Evolutionary conservation across 2,797 vertebrate species (phyloP).

Genomic region (Microtus californicus): DNA sequence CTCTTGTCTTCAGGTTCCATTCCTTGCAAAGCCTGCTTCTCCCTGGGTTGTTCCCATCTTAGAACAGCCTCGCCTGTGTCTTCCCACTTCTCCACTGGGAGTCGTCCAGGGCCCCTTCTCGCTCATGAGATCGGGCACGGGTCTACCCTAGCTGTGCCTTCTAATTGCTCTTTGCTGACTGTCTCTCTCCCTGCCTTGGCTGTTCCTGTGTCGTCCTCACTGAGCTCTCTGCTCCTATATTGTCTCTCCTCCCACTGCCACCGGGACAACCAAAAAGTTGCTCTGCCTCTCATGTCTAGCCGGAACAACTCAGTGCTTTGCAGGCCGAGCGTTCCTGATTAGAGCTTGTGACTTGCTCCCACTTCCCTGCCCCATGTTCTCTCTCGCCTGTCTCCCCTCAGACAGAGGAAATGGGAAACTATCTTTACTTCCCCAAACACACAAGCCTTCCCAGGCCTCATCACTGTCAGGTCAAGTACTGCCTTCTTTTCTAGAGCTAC

Average conservation of each 20-base stretch:
- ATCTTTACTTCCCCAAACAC: background rate
- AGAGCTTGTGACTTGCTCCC: background rate
- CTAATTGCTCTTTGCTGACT: background rate
- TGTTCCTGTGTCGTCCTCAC: background rate
- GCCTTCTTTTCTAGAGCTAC: background rate
- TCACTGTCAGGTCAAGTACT: background rate
- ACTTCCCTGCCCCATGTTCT: background rate
- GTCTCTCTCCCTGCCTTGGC: background rate
- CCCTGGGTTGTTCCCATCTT: background rate
- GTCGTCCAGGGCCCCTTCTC: background rate
- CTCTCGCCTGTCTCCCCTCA: background rate
- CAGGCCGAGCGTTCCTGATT: background rate
- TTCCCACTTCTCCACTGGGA: background rate
- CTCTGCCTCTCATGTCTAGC: background rate
- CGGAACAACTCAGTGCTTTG: conserved; percentile 9
- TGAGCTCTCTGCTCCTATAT: background rate
- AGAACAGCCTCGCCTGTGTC: background rate
- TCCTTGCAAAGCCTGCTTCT: background rate
- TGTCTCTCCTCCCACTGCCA: background rate
- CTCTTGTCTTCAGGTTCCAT: background rate
- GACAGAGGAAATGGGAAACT: background rate
- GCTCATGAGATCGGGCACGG: background rate
- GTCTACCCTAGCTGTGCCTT: background rate
- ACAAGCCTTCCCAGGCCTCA: background rate
- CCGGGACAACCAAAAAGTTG: background rate